Base-by-base conservation (phyloP, 2,888 invertebrate species). In the Osmoderma eremita region DNA sequence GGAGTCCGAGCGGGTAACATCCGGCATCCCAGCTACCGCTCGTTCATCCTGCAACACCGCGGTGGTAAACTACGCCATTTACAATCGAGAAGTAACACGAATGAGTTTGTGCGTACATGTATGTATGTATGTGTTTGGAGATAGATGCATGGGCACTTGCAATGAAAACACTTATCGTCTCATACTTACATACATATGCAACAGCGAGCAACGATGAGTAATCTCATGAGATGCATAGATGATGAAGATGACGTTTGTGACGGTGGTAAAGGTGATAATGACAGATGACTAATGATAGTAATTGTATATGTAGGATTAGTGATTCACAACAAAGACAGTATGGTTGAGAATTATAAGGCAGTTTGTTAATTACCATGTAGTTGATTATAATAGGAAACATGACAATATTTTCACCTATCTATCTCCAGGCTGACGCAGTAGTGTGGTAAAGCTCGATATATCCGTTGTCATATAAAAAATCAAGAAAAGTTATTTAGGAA, bases 1-100 rank as follows among this genome's bases (percentile, higher is more conserved):
- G 72, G 86, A 86, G 75, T 86, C 85, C 78, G 85, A 84, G 75
- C 85, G 84, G 78, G 82, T 84, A 76, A 86, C 84, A 81, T 84
- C 85, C 78, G 85, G 84, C 85, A 85, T 85, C 81, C 81, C 84
- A 77, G 77, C 79, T 76, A 72, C 75, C 72, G 69, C 72, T 74
- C 73, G 69, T 68, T 73, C 77, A 78, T 79, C 78, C 80, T 80
- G 78, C 70, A 79, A 80, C 75, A 79, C 75, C 78, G 76, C 69
- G 38, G 53, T 51, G 58, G 65, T 61, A 48, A 30, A 61, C 58
- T 61, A 45, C 58, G 58, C 58, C 45, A 61, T 61, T 61, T 61
- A 61, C 58, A 61, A 61, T 30, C 58, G 13, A 61, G 22, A 61
- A 45, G 58, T 45, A 45, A 22, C 17, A 45, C 17, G 42, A 42